These are phyloP conservation scores for Chloebia gouldiae DNA, from an alignment of 2,113 vertebrate species.

Conservation along the genomic window DNA sequence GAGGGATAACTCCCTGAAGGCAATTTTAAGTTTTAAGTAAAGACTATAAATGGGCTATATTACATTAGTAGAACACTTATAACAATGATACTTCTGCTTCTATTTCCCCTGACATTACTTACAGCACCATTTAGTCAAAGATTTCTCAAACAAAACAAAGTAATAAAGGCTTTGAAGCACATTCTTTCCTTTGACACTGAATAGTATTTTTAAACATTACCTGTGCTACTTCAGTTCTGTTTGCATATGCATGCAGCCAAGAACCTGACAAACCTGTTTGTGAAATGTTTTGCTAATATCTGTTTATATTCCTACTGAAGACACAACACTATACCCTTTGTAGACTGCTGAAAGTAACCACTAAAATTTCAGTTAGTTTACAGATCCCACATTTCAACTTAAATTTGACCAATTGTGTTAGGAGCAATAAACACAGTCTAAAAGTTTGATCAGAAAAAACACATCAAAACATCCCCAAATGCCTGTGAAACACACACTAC, in stretches of 20 bases:
- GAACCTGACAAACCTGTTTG: neutral
- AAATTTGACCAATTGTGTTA: neutral
- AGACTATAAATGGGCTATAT: neutral
- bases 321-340: neutral
- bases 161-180: neutral
- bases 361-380: neutral
- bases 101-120: neutral
- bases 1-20: neutral
- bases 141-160: neutral
- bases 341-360: neutral
- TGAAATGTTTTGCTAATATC: neutral
- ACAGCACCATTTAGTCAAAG: neutral
- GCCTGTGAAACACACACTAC: neutral
- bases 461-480: neutral
- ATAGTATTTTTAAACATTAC: neutral
- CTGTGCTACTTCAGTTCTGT: neutral
- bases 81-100: neutral
- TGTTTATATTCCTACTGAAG: neutral
- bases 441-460: neutral
- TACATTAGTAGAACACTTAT: neutral
- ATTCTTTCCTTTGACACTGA: neutral
- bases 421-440: neutral
- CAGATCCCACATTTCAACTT: neutral
- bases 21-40: neutral
- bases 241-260: neutral